Percentiles rank a stretch among this genome's conserved stretches.
Conservation (phyloP, 2,888 invertebrate species). For the Agrochola litura region DNA sequence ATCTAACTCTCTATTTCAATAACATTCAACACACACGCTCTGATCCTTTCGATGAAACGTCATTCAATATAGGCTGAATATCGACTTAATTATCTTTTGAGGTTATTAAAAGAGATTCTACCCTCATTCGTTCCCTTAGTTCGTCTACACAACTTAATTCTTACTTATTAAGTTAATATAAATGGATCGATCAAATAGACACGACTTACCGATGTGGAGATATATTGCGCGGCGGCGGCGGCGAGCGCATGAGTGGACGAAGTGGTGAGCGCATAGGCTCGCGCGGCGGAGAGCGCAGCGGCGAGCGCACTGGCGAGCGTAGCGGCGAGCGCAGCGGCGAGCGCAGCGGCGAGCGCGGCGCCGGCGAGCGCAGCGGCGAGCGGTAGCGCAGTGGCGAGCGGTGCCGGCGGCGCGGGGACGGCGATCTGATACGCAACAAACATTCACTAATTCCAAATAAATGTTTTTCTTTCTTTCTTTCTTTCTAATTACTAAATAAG, state of each 20-base stretch:
- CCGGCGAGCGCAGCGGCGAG: slow-evolving; percentile 71
- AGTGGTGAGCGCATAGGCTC: slow-evolving; percentile 74
- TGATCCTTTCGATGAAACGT: not conserved
- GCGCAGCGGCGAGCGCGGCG: slow-evolving; percentile 68
- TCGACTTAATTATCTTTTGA: not conserved
- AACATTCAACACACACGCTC: not conserved
- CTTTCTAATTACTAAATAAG: not conserved
- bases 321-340: slow-evolving; percentile 75
- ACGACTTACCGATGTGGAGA: slow-evolving; percentile 81
- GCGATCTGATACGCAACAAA: slow-evolving; percentile 74
- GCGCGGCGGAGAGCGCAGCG: slow-evolving; percentile 70
- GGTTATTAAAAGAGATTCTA: not conserved
- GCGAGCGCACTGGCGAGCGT: slow-evolving; percentile 68
- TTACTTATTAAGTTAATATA: not conserved
- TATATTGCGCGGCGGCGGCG: slow-evolving; percentile 68
- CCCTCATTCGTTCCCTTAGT: not conserved
- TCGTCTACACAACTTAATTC: not conserved
- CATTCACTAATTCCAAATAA: too few species aligned
- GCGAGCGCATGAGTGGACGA: slow-evolving; percentile 70
- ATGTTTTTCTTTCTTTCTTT: too few species aligned
- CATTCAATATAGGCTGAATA: not conserved
- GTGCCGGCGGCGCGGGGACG: slow-evolving; percentile 88
- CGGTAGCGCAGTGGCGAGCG: slow-evolving; percentile 83
- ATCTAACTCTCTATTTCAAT: not conserved
- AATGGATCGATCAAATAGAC: not conserved